Evolutionary conservation across 2,888 invertebrate species (phyloP), one percentile per base, ranked within the genome.

Genomic region (Acanthacorydalis orientalis): DNA sequence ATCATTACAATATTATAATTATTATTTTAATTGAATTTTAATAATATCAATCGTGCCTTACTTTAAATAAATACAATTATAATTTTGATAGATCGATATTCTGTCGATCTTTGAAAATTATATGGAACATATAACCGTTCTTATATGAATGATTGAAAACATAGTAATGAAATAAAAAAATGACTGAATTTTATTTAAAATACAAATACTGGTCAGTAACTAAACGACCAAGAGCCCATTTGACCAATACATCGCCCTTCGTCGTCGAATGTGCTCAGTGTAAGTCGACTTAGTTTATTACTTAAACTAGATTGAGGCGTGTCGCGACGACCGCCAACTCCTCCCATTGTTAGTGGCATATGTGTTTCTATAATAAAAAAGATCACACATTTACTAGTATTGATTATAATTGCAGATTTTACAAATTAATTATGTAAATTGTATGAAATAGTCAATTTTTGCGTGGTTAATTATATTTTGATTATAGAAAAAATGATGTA

Each of bases 221-320:
- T 73, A 65, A 83, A 80, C 33, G 80, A 79, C 78, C 82, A 78
- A 51, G 89, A 89, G 35, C 90, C 89, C 68, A 86, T 87, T 59
- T 88, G 87, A 34, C 87, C 87, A 51, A 90, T 80, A 58, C 89
- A 80, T 57, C 82, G 80, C 41, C 88, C 90, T 59, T 89, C 79
- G 46, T 90, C 90, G 59, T 91, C 90, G 63, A 90, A 90, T 1
- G 90, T 90, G 38, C 90, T 89, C 49, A 91, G 70, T 34, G 89
- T 88, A 40, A 91, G 73, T 55, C 85, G 79, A 51, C 85, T 84
- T 51, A 91, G 69, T 65, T 90, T 91, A 67, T 89, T 91, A 55
- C 85, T 83, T 2, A 90, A 67, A 9, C 82, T 74, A 11, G 78
- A 70, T 50, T 76, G 73, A 1, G 77, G 75, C 1, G 75, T 69